These are phyloP conservation scores for Odocoileus virginianus DNA, from an alignment of 2,113 vertebrate species.

Conservation along the genomic window DNA sequence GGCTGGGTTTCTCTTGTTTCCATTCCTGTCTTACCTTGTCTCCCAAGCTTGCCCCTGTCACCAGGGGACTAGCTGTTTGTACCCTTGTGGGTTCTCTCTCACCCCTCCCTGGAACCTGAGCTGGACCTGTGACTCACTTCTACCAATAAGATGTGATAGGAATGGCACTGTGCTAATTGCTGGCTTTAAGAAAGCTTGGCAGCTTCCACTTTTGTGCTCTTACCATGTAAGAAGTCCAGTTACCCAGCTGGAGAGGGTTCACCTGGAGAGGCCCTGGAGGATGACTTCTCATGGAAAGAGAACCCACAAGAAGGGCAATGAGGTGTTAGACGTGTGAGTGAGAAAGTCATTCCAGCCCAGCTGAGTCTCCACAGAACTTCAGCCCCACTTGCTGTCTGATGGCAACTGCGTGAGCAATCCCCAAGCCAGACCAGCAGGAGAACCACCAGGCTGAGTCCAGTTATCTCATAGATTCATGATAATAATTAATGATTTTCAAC, in stretches of 20 bases:
- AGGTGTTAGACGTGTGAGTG: rapidly evolving
- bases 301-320: not conserved
- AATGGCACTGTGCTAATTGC: not conserved
- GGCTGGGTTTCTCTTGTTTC: not conserved
- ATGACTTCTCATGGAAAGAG: not conserved
- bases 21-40: not conserved
- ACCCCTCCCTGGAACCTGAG: not conserved
- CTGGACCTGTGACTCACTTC: not conserved
- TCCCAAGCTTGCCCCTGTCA: not conserved
- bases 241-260: not conserved
- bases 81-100: not conserved
- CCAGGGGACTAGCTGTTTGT: not conserved
- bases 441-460: not conserved
- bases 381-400: not conserved
- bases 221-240: not conserved
- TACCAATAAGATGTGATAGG: not conserved
- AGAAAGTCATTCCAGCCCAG: not conserved
- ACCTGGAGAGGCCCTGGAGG: not conserved
- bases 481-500: not conserved
- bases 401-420: rapidly evolving
- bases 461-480: not conserved
- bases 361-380: not conserved
- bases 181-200: not conserved
- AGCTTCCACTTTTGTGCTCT: not conserved
- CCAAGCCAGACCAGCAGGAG: not conserved